Conservation (phyloP, 2,888 invertebrate genomes). For the Stramonita haemastoma region DNA sequence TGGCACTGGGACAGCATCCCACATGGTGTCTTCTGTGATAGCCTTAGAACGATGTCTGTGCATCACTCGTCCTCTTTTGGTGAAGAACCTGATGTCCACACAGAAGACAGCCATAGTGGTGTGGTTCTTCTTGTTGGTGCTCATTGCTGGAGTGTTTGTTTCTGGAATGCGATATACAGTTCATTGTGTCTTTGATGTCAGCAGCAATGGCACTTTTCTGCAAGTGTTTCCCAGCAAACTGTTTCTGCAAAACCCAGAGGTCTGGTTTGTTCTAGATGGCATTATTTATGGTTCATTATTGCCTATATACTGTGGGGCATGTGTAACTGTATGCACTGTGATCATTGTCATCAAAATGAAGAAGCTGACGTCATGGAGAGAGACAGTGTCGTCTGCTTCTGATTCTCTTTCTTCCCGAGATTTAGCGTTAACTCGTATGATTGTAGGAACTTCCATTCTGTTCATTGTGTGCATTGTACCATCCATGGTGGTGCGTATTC, state of each 20-base stretch:
- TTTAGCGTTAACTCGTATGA: not conserved
- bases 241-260: not conserved
- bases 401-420: not conserved
- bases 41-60: slow-evolving; percentile 7
- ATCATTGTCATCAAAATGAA: not conserved
- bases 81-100: not conserved
- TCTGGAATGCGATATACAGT: not conserved
- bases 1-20: not conserved
- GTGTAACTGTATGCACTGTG: not conserved
- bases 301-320: not conserved
- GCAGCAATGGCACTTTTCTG: not conserved
- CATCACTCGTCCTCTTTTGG: not conserved
- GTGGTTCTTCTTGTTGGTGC: not conserved
- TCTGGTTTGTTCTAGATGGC: not conserved
- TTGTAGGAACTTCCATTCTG: slow-evolving; percentile 15
- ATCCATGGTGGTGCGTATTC: not conserved
- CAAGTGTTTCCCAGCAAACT: not conserved
- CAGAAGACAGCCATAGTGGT: not conserved
- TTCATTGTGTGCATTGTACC: slow-evolving; percentile 26
- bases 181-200: not conserved
- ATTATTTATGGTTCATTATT: not conserved
- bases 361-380: not conserved
- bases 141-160: not conserved
- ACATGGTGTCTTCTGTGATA: not conserved
- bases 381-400: slow-evolving; percentile 1